phyloP scores from a whole-genome alignment of 1,140 invertebrate species.

The Aricia agestis region DNA sequence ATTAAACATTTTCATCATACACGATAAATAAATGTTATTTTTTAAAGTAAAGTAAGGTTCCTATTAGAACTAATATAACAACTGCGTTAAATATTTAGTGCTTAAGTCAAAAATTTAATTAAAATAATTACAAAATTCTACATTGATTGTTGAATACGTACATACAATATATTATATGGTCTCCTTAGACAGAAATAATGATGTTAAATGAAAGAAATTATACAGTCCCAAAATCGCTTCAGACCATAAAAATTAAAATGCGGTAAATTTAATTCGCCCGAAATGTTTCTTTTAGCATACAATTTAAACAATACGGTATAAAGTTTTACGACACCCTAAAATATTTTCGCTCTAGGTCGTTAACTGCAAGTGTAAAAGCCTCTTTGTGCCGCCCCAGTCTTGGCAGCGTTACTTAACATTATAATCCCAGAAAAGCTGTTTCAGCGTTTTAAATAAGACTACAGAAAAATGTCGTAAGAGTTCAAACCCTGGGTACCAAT shows the following conservation, averaged over 20 bases:
- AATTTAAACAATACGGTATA: slow-evolving; percentile 12
- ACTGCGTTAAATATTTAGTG: too few relatives aligned
- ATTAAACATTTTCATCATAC: neutral
- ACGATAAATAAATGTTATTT: too few relatives aligned
- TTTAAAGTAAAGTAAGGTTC: too few relatives aligned
- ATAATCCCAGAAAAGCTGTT: slow-evolving; percentile 22
- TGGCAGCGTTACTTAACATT: slow-evolving; percentile 22
- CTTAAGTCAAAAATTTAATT: too few relatives aligned
- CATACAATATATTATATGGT: too few relatives aligned
- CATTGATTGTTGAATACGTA: too few relatives aligned
- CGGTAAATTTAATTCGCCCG: slow-evolving; percentile 31
- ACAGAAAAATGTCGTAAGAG: neutral
- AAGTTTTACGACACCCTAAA: slow-evolving; percentile 15
- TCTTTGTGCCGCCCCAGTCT: slow-evolving; percentile 21
- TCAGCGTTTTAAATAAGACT: slow-evolving; percentile 14
- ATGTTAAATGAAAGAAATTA: too few relatives aligned
- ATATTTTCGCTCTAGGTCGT: slow-evolving; percentile 20
- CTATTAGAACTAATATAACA: too few relatives aligned
- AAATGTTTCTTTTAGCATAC: neutral
- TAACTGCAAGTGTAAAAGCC: slow-evolving; percentile 22
- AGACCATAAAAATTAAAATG: slow-evolving; percentile 1
- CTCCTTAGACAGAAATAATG: too few relatives aligned
- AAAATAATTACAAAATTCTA: too few relatives aligned
- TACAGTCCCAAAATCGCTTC: neutral
- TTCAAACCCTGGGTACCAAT: neutral